A percentile compares a stretch with the other conserved stretches of the same genome.
These are phyloP conservation scores for Caenorhabditis sulstoni DNA, from an alignment of 2,888 invertebrate genomes.

Conservation along the genomic window DNA sequence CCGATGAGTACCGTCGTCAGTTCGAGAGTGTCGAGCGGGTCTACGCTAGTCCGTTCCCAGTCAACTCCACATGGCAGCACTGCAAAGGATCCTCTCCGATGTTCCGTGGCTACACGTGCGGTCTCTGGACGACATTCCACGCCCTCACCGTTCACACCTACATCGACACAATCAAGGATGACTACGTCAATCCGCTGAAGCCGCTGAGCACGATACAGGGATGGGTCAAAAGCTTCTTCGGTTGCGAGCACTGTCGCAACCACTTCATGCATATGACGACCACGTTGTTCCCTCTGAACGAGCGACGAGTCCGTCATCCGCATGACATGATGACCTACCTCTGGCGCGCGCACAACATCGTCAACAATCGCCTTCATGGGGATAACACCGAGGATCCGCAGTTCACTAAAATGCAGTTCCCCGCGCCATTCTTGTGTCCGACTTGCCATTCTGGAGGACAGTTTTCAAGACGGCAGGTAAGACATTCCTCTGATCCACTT, in stretches of 20 bases:
- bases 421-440: constrained; percentile 83
- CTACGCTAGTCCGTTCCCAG: constrained; percentile 78
- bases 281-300: constrained; percentile 81
- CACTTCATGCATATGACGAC: constrained; percentile 93
- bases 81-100: constrained; percentile 81
- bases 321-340: constrained; percentile 80
- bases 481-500: constrained; percentile 1
- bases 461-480: constrained; percentile 78
- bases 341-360: constrained; percentile 94
- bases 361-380: constrained; percentile 90
- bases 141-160: constrained; percentile 89
- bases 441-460: constrained; percentile 80
- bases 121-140: constrained; percentile 97
- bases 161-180: constrained; percentile 80
- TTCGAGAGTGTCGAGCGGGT: constrained; percentile 78
- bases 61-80: constrained; percentile 79
- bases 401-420: constrained; percentile 92
- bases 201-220: constrained; percentile 77
- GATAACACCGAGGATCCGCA: constrained; percentile 92
- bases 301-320: constrained; percentile 76
- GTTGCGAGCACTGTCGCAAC: constrained; percentile 91
- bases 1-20: constrained; percentile 75
- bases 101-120: constrained; percentile 86
- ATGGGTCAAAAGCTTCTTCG: constrained; percentile 85
- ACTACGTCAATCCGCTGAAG: constrained; percentile 73